These are phyloP conservation scores for Semaprochilodus insignis DNA, from an alignment of 2,797 vertebrate species.

Conservation along the genomic window DNA sequence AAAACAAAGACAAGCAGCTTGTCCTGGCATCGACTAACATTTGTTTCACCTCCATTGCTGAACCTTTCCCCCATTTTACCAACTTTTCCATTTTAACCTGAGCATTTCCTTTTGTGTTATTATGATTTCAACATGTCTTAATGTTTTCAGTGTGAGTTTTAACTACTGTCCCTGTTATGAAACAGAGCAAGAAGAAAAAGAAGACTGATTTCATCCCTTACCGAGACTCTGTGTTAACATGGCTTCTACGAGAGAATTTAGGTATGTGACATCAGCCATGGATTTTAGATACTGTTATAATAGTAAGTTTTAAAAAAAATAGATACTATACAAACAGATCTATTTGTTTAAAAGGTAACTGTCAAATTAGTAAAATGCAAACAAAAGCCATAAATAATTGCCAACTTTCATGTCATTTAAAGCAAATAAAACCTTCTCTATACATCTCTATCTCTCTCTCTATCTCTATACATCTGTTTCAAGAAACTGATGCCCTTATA, in stretches of 20 bases:
- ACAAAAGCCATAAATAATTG: too few relatives aligned
- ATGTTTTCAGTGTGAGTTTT: neutral
- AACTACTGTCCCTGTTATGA: constrained; percentile 57
- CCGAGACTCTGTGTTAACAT: constrained; percentile 96
- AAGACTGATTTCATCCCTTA: constrained; percentile 98
- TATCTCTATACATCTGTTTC: too few relatives aligned
- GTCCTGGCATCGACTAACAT: constrained; percentile 12
- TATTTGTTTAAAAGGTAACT: too few relatives aligned
- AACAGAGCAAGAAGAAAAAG: constrained; percentile 99
- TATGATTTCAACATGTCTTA: neutral
- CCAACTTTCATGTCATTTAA: too few relatives aligned
- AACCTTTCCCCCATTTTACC: constrained; percentile 7
- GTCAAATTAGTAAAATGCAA: too few relatives aligned
- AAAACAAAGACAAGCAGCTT: neutral
- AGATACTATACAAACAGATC: too few relatives aligned
- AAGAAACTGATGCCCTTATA: too few relatives aligned
- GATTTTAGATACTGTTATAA: neutral
- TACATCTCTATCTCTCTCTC: too few relatives aligned
- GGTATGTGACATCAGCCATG: constrained; percentile 76
- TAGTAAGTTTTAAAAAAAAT: neutral
- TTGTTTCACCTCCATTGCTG: neutral
- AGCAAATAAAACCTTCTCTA: too few relatives aligned
- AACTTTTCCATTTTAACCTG: neutral
- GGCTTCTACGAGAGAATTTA: constrained; percentile 96
- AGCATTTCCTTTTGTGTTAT: neutral